Evolutionary conservation across 2,113 vertebrate genomes (phyloP), one percentile per base, ranked within the genome.

Genomic region (Corythornis vintsioides): DNA sequence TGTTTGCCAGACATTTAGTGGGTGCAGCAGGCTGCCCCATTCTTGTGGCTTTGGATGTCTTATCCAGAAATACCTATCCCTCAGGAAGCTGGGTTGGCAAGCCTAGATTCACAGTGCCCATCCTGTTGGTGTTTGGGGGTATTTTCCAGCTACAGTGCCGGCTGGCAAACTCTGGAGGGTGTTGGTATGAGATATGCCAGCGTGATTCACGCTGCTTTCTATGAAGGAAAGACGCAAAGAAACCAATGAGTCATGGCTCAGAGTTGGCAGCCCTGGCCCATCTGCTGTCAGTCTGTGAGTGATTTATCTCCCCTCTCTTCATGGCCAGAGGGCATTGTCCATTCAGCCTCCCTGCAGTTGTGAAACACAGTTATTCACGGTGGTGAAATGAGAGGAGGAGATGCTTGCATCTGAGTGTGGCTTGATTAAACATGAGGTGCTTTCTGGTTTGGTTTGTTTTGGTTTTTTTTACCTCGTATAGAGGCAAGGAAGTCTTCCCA

Each of bases 121-220:
- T 70, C 63, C 31, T 10, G 0, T 40, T 1, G 0, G 18, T 79
- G 11, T 13, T 52, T 1, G 1, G 47, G 75, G 56, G 42, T 76
- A 20, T 89, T 83, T 89, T 85, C 78, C 60, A 91, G 79, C 75
- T 61, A 28, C 12, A 6, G 14, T 79, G 78, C 87, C 72, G 56
- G 67, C 1, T 85, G 81, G 50, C 24, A 93, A 56, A 19, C 47
- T 77, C 56, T 53, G 20, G 64, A 76, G 71, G 74, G 40, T 93
- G 67, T 83, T 77, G 81, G 63, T 92, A 67, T 92, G 89, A 86
- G 84, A 64, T 71, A 64, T 0, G 5, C 66, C 70, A 61, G n/a
- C 73, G 60, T 96, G 95, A 96, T 88, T 96, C 89, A 96, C 64
- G 40, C 67, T 93, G 96, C 95, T 96, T 96, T 96, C 92, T 95